These are phyloP conservation scores for Drosophila paulistorum DNA, from an alignment of 1,140 invertebrate species.

Conservation along the genomic window DNA sequence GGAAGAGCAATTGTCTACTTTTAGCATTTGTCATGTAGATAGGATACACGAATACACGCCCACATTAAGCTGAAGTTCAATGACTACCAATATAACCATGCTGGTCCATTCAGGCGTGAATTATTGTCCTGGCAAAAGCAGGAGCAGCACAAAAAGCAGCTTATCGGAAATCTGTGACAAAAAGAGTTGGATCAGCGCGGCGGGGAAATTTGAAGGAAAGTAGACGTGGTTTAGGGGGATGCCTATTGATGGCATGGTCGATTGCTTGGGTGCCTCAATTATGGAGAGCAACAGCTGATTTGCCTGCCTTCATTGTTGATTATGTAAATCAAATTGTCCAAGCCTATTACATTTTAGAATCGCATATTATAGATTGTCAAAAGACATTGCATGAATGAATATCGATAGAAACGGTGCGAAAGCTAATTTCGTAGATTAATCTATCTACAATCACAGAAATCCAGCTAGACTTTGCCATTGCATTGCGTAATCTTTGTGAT, in stretches of 20 bases:
- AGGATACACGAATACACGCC: constrained; percentile 28
- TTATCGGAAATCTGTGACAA: constrained; percentile 58
- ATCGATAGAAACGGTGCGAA: not conserved
- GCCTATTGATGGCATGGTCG: not conserved
- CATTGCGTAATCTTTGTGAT: too few relatives aligned
- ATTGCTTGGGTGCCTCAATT: not conserved
- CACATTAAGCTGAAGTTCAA: constrained; percentile 69
- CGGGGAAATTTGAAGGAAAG: constrained; percentile 27
- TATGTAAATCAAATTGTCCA: constrained; percentile 75
- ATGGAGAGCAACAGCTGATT: constrained; percentile 63
- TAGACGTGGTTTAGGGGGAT: not conserved
- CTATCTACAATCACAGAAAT: too few relatives aligned
- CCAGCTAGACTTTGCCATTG: too few relatives aligned
- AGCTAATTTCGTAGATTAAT: not conserved
- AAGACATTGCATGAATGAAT: constrained; percentile 52
- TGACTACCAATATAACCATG: constrained; percentile 69
- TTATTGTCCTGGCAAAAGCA: constrained; percentile 51
- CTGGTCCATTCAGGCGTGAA: constrained; percentile 70
- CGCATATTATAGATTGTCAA: constrained; percentile 29
- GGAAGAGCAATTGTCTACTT: not conserved
- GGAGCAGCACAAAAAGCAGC: constrained; percentile 25
- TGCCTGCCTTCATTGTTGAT: constrained; percentile 48
- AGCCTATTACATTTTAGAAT: constrained; percentile 44
- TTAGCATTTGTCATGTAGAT: constrained; percentile 5
- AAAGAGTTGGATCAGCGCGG: constrained; percentile 46